Evolutionary conservation across 2,888 invertebrate species (phyloP).

Genomic region (Pocota personata): DNA sequence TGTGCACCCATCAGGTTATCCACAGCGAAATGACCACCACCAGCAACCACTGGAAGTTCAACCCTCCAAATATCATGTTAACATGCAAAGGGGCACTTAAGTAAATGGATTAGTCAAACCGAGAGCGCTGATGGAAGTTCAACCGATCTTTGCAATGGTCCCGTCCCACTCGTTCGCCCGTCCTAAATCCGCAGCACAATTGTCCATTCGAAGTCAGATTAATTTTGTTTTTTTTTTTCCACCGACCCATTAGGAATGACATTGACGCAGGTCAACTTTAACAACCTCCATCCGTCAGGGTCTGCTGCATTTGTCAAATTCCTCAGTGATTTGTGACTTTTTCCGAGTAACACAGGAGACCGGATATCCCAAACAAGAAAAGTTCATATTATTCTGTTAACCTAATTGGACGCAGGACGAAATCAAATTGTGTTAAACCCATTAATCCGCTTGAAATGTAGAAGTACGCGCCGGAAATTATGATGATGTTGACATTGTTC

Average conservation of each 20-base stretch:
- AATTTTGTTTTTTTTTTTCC: neutral
- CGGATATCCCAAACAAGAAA: neutral
- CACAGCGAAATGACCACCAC: neutral
- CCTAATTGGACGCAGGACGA: neutral
- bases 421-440: constrained; percentile 5
- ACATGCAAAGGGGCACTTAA: constrained; percentile 73
- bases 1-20: neutral
- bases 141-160: neutral
- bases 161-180: neutral
- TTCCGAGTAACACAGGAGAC: neutral
- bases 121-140: neutral
- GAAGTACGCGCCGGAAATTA: constrained; percentile 1
- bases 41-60: neutral
- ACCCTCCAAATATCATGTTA: constrained; percentile 56
- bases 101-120: constrained; percentile 64
- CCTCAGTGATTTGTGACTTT: constrained; percentile 4
- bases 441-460: constrained; percentile 16
- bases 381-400: neutral
- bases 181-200: constrained; percentile 21
- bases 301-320: neutral
- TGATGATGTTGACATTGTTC: neutral
- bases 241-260: neutral
- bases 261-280: constrained; percentile 35
- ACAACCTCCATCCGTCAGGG: neutral
- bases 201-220: constrained; percentile 31